phyloP scores from a whole-genome alignment of 2,113 vertebrate species.

The Oryzias celebensis region DNA sequence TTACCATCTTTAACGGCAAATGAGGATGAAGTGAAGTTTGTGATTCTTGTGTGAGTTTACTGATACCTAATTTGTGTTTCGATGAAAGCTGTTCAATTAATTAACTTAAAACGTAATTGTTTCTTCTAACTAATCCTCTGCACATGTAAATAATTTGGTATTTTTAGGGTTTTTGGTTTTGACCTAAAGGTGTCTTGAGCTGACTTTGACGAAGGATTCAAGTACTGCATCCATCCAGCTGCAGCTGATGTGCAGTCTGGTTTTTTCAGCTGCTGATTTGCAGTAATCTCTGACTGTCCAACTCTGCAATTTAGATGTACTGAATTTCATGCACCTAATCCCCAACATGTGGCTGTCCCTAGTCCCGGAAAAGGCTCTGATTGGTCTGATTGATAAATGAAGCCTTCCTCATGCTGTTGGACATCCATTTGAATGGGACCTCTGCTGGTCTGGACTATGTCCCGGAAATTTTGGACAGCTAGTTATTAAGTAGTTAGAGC shows the following conservation, averaged over 20 bases:
- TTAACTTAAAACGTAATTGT: too few species aligned
- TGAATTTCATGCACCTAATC: conserved; percentile 65
- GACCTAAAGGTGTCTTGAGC: conserved; percentile 5
- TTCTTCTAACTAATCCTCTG: not conserved
- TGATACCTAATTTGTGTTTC: too few species aligned
- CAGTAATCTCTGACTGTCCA: conserved; percentile 53
- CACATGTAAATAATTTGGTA: too few species aligned
- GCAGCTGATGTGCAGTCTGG: conserved; percentile 49
- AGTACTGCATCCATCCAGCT: conserved; percentile 18
- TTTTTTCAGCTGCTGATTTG: conserved; percentile 62
- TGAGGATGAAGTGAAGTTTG: not conserved
- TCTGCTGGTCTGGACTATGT: conserved; percentile 91
- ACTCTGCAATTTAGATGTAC: conserved; percentile 54
- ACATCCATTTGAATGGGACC: conserved; percentile 80
- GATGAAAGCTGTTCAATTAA: too few species aligned
- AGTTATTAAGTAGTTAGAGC: conserved; percentile 95
- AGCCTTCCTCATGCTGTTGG: conserved; percentile 79
- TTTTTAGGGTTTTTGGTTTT: conserved; percentile 3
- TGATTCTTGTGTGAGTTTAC: too few species aligned
- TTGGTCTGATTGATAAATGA: conserved; percentile 85
- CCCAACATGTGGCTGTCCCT: conserved; percentile 74
- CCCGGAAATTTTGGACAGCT: conserved; percentile 96
- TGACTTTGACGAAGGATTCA: conserved; percentile 24
- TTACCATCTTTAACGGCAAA: not conserved
- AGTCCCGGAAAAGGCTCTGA: conserved; percentile 75